phyloP scores from a whole-genome alignment of 2,113 vertebrate species.

The Plestiodon gilberti region DNA sequence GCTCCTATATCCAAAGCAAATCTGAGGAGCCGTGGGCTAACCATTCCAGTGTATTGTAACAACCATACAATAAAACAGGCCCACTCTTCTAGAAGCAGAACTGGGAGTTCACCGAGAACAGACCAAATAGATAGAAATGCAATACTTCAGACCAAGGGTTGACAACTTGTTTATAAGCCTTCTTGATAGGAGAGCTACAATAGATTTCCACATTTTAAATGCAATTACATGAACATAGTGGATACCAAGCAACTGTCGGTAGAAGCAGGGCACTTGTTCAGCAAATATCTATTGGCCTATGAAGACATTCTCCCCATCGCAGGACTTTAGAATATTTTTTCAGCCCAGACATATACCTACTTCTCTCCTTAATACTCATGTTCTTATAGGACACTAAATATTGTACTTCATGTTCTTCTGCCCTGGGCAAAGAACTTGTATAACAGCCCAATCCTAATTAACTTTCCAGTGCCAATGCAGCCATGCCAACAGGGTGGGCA shows the following conservation, averaged over 20 bases:
- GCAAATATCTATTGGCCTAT: background rate
- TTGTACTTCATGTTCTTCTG: background rate
- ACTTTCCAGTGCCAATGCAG: too few species aligned
- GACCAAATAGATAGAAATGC: background rate
- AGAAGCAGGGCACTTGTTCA: background rate
- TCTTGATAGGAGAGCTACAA: background rate
- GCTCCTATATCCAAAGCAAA: too few species aligned
- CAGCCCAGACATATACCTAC: background rate
- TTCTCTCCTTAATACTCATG: background rate
- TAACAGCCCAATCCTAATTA: fast-evolving
- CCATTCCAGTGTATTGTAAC: background rate
- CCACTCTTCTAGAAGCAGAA: background rate
- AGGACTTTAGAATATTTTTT: background rate
- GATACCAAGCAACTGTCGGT: background rate
- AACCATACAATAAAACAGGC: background rate
- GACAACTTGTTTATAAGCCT: background rate
- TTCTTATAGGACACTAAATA: background rate
- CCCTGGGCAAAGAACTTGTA: background rate
- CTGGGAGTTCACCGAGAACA: background rate
- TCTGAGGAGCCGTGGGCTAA: background rate
- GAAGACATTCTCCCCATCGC: background rate
- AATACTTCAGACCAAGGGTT: background rate
- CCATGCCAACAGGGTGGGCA: too few species aligned
- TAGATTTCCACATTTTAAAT: background rate
- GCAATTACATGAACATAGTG: background rate